Evolutionary conservation across 2,113 vertebrate species (phyloP).

Genomic region (Nymphicus hollandicus): DNA sequence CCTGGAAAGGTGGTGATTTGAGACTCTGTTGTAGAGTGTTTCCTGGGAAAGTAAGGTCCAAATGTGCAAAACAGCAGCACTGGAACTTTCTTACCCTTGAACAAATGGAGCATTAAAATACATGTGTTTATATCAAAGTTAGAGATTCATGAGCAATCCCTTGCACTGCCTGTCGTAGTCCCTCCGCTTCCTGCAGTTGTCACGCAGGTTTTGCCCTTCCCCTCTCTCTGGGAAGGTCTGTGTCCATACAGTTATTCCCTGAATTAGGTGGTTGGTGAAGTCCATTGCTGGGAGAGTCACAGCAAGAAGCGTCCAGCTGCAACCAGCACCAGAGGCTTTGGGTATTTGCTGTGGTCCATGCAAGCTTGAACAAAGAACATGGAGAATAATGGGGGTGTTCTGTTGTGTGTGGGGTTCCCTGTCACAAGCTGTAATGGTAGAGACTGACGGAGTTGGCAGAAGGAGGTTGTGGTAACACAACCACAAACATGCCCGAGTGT

Average conservation of each 20-base stretch:
- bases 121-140: not conserved
- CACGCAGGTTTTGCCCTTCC: not conserved
- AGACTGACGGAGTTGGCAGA: not conserved
- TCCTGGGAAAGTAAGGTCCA: not conserved
- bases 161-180: not conserved
- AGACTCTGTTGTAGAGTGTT: not conserved
- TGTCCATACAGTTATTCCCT: not conserved
- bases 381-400: accelerated
- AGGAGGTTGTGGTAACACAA: accelerated
- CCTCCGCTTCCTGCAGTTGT: not conserved
- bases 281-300: not conserved
- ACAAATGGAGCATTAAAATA: not conserved
- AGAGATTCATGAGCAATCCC: not conserved
- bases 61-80: not conserved
- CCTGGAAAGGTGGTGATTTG: not conserved
- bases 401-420: accelerated
- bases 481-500: accelerated
- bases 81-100: not conserved
- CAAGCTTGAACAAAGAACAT: accelerated
- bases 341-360: not conserved
- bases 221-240: not conserved
- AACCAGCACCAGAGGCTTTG: not conserved
- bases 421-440: not conserved
- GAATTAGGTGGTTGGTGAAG: not conserved
- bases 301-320: not conserved